A percentile compares a stretch with the other conserved stretches of the same genome.
These are phyloP conservation scores for Orcinus orca DNA, from an alignment of 2,113 vertebrate genomes.

Conservation along the genomic window DNA sequence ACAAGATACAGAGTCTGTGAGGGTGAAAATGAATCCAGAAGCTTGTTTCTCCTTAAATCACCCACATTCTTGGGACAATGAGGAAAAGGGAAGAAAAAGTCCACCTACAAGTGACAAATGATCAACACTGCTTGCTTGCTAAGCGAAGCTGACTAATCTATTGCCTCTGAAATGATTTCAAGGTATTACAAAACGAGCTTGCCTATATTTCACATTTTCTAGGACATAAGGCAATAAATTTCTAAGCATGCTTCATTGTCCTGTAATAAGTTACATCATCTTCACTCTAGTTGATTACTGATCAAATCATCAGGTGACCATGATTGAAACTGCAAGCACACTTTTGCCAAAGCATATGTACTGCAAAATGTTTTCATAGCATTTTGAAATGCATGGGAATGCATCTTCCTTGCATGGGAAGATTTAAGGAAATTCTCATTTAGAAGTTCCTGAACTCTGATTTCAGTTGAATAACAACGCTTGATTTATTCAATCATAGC, in stretches of 20 bases:
- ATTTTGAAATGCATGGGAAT: no score
- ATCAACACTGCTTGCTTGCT: neutral
- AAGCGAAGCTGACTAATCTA: conserved; percentile 43
- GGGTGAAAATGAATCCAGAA: neutral
- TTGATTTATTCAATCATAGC: neutral
- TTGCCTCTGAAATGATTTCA: conserved; percentile 25
- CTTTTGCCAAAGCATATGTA: neutral
- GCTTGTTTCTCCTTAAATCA: neutral
- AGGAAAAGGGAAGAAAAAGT: conserved; percentile 3
- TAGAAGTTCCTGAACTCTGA: neutral
- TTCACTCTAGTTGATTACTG: neutral
- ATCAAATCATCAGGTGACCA: neutral
- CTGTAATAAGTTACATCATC: conserved; percentile 33
- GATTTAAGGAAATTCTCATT: neutral
- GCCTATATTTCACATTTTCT: conserved; percentile 18
- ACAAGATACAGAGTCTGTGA: neutral
- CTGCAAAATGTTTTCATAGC: neutral
- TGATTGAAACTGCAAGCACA: neutral
- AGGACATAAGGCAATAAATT: conserved; percentile 43
- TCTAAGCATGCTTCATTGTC: neutral
- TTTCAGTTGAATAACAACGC: neutral
- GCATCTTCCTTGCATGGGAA: neutral
- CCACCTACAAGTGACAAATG: conserved; percentile 20
- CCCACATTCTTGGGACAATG: neutral
- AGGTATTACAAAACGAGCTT: conserved; percentile 13